Percentiles rank a stretch among this genome's conserved stretches.
Conservation (phyloP, 1,140 invertebrate species). For the Tenebrio molitor region DNA sequence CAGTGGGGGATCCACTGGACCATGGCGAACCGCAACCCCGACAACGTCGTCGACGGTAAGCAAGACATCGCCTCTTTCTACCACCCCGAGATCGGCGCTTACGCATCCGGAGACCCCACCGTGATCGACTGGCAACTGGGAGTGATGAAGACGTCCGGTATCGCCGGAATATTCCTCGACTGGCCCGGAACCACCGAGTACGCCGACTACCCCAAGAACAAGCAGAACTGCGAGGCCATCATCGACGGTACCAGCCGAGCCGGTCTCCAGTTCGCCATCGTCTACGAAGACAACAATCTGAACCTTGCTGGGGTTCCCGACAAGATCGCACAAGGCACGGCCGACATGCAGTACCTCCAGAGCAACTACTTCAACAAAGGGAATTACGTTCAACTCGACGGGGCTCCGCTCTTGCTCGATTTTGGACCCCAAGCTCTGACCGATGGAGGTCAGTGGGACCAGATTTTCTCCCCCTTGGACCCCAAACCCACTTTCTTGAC, state of each 20-base stretch:
- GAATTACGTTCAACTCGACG: background rate
- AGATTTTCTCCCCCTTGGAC: constrained; percentile 8
- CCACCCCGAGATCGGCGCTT: constrained; percentile 7
- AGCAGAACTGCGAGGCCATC: constrained; percentile 2
- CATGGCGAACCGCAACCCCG: constrained; percentile 17
- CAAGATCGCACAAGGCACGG: background rate
- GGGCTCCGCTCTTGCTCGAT: background rate
- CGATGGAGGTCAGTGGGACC: background rate
- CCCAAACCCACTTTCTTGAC: constrained; percentile 20
- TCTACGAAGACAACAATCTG: constrained; percentile 22
- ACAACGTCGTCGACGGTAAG: constrained; percentile 20
- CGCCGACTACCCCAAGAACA: constrained; percentile 8
- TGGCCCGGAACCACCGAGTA: constrained; percentile 11
- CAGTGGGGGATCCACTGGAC: constrained; percentile 14
- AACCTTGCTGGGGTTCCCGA: background rate
- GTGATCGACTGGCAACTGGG: constrained; percentile 23
- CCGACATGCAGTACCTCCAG: constrained; percentile 5
- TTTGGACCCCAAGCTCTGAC: constrained; percentile 3
- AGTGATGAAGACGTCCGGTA: constrained; percentile 5
- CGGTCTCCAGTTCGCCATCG: background rate
- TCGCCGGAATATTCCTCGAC: constrained; percentile 3
- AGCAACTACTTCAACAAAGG: constrained; percentile 5
- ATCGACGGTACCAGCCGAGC: constrained; percentile 7
- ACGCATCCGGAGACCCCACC: background rate
- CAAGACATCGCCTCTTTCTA: constrained; percentile 25